Evolutionary conservation across 2,797 vertebrate genomes (phyloP), one percentile per base, ranked within the genome.

Genomic region (Tokudaia tokunoshimensis): DNA sequence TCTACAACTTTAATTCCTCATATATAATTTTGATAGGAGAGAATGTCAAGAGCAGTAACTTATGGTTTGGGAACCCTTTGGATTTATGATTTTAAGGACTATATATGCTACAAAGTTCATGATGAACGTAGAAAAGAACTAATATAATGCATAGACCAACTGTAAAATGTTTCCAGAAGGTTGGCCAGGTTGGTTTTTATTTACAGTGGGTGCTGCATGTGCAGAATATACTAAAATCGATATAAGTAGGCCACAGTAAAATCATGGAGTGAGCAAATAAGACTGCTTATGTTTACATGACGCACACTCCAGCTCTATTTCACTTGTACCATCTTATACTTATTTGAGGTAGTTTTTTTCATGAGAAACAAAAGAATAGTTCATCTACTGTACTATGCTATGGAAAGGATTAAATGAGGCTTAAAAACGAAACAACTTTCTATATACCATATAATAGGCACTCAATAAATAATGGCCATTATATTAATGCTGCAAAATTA

Each of bases 111-210:
- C 95, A 96, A 65, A 87, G 79, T 83, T 93, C 29, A 95, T 75
- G 55, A 31, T 3, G 87, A 31, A 61, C 84, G 83, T 96, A 92
- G 63, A 85, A 87, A 34, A 84, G n/a, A 97, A 95, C 50, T 61
- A 63, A 97, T 34, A 81, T 59, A 89, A 67, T 67, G 83, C 63
- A 97, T 65, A 50, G 57, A 96, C 90, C 74, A 95, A 95, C 91
- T 79, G 88, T 57, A 83, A 94, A 96, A 94, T 92, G 86, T 83
- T 61, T 96, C 44, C 93, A 89, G 92, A 97, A 96, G 93, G 80
- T 97, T 1, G 19, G 34, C 79, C 37, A 92, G 94, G 85, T 87
- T 96, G 96, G 96, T 79, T 90, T 95, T 70, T 95, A 92, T 97
- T 94, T 97, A 82, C 14, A 92, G 94, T 31, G 70, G 94, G 59